Conservation (phyloP, 1,140 invertebrate genomes). For the Babylonia areolata region DNA sequence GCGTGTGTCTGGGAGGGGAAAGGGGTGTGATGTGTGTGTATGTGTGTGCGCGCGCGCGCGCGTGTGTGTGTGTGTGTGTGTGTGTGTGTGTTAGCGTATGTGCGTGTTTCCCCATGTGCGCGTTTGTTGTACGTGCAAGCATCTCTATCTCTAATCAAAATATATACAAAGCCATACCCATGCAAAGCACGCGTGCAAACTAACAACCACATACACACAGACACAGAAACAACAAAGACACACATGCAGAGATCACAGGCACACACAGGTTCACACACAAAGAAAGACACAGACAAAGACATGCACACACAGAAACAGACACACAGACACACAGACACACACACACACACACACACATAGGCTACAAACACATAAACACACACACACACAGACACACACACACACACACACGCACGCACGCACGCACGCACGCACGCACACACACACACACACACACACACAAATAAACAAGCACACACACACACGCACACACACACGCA, state of each 20-base stretch:
- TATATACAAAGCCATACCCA: too few relatives aligned
- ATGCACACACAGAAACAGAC: not conserved
- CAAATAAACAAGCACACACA: not conserved
- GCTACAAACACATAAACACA: not conserved
- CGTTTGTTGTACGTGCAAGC: too few relatives aligned
- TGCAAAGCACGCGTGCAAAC: too few relatives aligned
- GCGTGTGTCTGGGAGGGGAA: too few relatives aligned
- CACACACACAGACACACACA: not conserved
- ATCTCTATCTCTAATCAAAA: too few relatives aligned
- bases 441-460: not conserved
- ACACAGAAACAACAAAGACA: not conserved
- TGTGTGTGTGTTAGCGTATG: too few relatives aligned
- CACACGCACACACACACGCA: not conserved
- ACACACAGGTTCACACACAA: not conserved
- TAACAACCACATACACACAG: not conserved
- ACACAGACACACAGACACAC: not conserved
- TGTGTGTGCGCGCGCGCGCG: too few relatives aligned
- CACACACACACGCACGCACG: not conserved
- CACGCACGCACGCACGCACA: not conserved
- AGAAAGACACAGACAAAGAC: not conserved
- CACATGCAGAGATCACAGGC: not conserved
- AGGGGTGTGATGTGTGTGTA: too few relatives aligned
- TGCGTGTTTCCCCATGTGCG: too few relatives aligned
- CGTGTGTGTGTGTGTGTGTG: too few relatives aligned
- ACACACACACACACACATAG: not conserved